Percentiles rank a stretch among this genome's conserved stretches.
phyloP scores from a whole-genome alignment of 2,113 vertebrate species.

The Cyanistes caeruleus region DNA sequence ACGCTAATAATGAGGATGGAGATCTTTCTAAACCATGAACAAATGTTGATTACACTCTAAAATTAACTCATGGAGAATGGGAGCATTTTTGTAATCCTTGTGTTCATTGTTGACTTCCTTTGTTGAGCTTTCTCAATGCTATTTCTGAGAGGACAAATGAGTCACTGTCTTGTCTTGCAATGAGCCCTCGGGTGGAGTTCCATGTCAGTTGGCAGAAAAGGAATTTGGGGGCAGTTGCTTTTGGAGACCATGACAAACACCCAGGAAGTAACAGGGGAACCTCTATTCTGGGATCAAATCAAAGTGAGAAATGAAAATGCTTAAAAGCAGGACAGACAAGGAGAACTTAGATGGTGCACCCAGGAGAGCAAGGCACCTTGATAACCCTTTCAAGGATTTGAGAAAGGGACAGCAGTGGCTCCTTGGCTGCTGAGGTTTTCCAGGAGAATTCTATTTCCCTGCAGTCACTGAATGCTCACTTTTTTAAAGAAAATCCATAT shows the following conservation, averaged over 20 bases:
- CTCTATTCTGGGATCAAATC: not conserved
- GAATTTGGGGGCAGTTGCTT: not conserved
- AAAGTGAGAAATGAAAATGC: not conserved
- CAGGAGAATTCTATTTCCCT: not conserved
- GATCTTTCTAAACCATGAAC: not conserved
- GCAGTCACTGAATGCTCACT: not conserved
- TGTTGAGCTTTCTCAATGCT: not conserved
- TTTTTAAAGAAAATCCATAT: not conserved
- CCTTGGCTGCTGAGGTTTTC: not conserved
- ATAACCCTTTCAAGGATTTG: fast-evolving
- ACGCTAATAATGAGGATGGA: not conserved
- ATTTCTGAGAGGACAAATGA: not conserved
- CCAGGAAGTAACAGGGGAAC: not conserved
- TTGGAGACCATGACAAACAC: not conserved
- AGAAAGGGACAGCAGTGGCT: not conserved
- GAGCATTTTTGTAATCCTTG: not conserved
- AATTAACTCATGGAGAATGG: conserved; percentile 25
- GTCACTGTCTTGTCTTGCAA: not conserved
- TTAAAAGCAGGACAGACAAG: not conserved
- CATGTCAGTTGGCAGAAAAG: not conserved
- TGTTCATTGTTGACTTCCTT: not conserved
- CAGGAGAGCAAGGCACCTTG: not conserved
- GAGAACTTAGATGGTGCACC: not conserved
- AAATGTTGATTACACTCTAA: not conserved
- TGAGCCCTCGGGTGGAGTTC: not conserved